These are phyloP conservation scores for Triplophysa siluroides DNA, from an alignment of 2,113 vertebrate genomes.

Conservation along the genomic window DNA sequence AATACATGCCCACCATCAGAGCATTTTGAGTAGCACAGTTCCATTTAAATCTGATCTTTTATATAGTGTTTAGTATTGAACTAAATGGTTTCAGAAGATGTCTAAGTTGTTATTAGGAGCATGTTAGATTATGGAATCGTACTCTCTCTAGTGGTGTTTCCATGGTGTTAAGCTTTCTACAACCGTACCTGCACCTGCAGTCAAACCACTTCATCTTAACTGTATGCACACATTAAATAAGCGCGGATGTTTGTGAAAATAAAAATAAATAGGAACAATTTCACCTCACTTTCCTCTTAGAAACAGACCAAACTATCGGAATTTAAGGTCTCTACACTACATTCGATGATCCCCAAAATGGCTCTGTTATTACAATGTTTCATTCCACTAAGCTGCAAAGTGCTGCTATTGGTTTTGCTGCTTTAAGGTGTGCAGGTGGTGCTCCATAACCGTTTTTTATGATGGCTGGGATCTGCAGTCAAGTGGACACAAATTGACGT, in stretches of 20 bases:
- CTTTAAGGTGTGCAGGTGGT: constrained; percentile 41
- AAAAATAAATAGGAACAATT: background rate
- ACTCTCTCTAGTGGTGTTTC: background rate
- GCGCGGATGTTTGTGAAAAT: background rate
- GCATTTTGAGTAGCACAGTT: background rate
- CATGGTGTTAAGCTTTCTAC: background rate
- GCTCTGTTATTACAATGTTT: constrained; percentile 36
- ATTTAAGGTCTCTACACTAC: constrained; percentile 6
- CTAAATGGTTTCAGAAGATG: background rate
- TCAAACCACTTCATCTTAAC: background rate
- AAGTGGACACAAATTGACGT: constrained; percentile 49
- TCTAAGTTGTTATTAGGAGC: background rate
- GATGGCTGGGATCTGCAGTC: constrained; percentile 40
- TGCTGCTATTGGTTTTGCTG: constrained; percentile 32
- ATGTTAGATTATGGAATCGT: background rate
- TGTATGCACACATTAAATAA: background rate
- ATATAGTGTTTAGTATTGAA: background rate
- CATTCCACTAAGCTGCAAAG: constrained; percentile 42
- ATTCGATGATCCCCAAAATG: constrained; percentile 19
- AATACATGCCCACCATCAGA: background rate
- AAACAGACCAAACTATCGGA: background rate
- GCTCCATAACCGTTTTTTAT: constrained; percentile 31
- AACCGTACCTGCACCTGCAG: background rate
- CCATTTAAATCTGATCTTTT: background rate
- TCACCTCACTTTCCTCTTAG: constrained; percentile 9